Conservation (phyloP, 1,140 invertebrate species). For the Nebria ingens region DNA sequence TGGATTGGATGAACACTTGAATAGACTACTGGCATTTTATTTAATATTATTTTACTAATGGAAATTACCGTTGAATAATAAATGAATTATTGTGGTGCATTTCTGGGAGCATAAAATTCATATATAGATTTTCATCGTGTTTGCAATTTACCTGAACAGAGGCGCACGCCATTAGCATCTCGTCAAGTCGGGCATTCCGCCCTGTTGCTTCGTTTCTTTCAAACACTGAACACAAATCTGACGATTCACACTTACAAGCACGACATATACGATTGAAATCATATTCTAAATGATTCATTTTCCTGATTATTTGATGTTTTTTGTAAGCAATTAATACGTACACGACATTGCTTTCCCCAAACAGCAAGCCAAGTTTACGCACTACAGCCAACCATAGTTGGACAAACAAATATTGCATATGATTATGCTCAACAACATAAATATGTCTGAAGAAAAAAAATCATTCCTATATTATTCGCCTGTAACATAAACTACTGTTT, state of each 20-base stretch:
- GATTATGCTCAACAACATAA: neutral
- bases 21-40: neutral
- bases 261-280: constrained; percentile 24
- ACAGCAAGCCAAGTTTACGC: constrained; percentile 7
- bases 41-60: no score
- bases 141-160: constrained; percentile 27
- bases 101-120: neutral
- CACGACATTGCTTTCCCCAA: constrained; percentile 7
- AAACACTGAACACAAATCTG: constrained; percentile 25
- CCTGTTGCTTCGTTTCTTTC: constrained; percentile 20
- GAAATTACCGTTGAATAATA: no score
- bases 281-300: constrained; percentile 13
- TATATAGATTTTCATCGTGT: constrained; percentile 2
- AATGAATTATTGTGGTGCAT: neutral
- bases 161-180: constrained; percentile 35
- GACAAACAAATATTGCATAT: neutral
- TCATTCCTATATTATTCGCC: no score
- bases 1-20: neutral
- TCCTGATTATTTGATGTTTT: neutral
- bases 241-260: constrained; percentile 25
- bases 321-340: constrained; percentile 4
- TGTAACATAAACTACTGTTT: no score
- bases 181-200: constrained; percentile 30
- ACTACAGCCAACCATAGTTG: constrained; percentile 6
- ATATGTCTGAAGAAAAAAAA: no score